Conservation (phyloP, 2,888 invertebrate genomes). For the Nemoura dubitans region DNA sequence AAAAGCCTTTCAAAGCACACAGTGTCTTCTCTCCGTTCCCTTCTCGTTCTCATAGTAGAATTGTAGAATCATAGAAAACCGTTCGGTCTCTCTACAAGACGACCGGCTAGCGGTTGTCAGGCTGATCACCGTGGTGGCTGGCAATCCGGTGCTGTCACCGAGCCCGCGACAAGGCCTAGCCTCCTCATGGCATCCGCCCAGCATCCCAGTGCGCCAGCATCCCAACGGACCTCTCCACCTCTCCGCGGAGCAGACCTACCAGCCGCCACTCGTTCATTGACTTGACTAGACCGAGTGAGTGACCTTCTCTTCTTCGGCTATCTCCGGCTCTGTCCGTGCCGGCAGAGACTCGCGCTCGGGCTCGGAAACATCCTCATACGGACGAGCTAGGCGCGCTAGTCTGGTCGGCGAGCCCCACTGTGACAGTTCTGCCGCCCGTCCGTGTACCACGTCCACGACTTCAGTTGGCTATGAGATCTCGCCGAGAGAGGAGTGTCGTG, state of each 20-base stretch:
- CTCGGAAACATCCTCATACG: not conserved
- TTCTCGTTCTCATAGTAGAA: too few relatives aligned
- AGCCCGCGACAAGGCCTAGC: not conserved
- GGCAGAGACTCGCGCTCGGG: constrained; percentile 26
- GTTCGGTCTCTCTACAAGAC: too few relatives aligned
- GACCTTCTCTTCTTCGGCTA: constrained; percentile 47
- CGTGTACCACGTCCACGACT: not conserved
- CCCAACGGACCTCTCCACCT: not conserved
- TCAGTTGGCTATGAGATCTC: not conserved
- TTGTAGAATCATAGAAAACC: too few relatives aligned
- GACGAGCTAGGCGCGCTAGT: not conserved
- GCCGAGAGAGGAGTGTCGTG: not conserved
- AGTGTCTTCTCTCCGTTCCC: not conserved
- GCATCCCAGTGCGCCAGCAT: not conserved
- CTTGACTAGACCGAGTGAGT: constrained; percentile 48
- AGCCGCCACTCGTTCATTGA: constrained; percentile 48
- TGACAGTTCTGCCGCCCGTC: not conserved
- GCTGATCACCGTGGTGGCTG: not conserved
- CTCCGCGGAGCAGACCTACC: not conserved
- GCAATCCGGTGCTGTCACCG: not conserved
- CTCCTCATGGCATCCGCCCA: too few relatives aligned
- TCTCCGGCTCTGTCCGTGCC: constrained; percentile 36
- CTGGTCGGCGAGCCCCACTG: not conserved
- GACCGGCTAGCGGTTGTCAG: not conserved
- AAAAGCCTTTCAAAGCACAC: not conserved